Conservation (phyloP, 2,888 invertebrate genomes). For the Mythimna ferrago region DNA sequence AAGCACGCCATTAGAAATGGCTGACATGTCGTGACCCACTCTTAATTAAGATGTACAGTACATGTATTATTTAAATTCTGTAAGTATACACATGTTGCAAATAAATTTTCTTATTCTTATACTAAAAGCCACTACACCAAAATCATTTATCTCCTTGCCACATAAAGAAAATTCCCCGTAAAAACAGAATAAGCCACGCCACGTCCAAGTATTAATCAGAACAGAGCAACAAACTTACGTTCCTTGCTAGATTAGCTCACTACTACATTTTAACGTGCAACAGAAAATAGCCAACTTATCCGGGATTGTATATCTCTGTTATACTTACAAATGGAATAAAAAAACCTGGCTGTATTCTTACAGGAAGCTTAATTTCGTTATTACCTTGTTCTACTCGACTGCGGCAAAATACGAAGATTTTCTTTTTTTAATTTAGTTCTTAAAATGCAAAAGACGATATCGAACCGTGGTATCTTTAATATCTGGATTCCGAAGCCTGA, state of each 20-base stretch:
- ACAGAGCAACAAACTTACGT: conserved; percentile 6
- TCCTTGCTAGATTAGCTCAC: conserved; percentile 23
- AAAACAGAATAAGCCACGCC: conserved; percentile 26
- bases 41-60: too few species aligned
- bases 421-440: neutral
- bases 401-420: neutral
- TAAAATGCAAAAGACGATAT: neutral
- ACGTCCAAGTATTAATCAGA: conserved; percentile 30
- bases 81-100: too few species aligned
- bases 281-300: conserved; percentile 25
- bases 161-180: conserved; percentile 7
- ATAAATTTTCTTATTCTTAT: too few species aligned
- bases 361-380: conserved; percentile 10
- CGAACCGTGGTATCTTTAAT: neutral
- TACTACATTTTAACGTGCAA: conserved; percentile 39
- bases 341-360: conserved; percentile 24
- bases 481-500: too few species aligned
- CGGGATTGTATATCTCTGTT: conserved; percentile 40
- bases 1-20: too few species aligned
- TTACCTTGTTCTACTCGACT: conserved; percentile 15
- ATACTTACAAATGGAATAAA: conserved; percentile 26
- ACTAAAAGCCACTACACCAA: too few species aligned
- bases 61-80: too few species aligned
- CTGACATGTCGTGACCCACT: too few species aligned
- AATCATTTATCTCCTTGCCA: neutral